phyloP scores from a whole-genome alignment of 1,140 invertebrate genomes.

The Zaprionus inermis region DNA sequence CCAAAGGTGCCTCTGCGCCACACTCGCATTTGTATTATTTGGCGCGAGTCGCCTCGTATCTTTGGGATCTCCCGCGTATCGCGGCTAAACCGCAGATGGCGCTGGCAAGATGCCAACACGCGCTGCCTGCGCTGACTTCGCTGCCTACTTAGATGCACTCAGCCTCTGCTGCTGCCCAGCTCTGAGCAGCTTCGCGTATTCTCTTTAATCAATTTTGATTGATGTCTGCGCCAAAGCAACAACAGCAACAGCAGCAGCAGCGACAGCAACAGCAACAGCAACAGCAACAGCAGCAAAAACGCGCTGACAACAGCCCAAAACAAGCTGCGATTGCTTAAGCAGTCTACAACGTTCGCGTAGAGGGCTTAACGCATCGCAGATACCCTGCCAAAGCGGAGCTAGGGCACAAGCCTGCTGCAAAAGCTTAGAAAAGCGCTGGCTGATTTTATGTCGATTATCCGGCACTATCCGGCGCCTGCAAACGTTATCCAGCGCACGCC shows the following conservation, averaged over 20 bases:
- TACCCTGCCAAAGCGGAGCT: neutral
- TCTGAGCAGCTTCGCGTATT: constrained; percentile 28
- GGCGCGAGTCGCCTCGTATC: neutral
- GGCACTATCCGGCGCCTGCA: too few relatives aligned
- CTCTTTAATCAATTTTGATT: constrained; percentile 79
- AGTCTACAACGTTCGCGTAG: neutral
- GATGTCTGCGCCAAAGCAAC: constrained; percentile 64
- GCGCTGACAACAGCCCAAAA: constrained; percentile 43
- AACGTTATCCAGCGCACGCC: too few relatives aligned
- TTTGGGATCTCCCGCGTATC: neutral
- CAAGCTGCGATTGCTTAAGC: constrained; percentile 30
- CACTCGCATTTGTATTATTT: neutral
- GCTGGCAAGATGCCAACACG: constrained; percentile 77
- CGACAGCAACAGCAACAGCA: constrained; percentile 27
- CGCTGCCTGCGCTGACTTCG: constrained; percentile 29
- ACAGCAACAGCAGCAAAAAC: constrained; percentile 34
- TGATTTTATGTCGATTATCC: too few relatives aligned
- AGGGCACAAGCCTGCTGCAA: too few relatives aligned
- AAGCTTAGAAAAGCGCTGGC: too few relatives aligned
- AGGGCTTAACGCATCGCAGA: constrained; percentile 19
- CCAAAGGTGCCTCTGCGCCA: neutral
- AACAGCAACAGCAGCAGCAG: constrained; percentile 28
- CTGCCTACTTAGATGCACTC: constrained; percentile 59
- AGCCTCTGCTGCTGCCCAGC: constrained; percentile 4
- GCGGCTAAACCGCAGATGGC: constrained; percentile 62